Base-by-base conservation (phyloP, 2,888 invertebrate genomes). In the Xestoiulus laeticollis region DNA sequence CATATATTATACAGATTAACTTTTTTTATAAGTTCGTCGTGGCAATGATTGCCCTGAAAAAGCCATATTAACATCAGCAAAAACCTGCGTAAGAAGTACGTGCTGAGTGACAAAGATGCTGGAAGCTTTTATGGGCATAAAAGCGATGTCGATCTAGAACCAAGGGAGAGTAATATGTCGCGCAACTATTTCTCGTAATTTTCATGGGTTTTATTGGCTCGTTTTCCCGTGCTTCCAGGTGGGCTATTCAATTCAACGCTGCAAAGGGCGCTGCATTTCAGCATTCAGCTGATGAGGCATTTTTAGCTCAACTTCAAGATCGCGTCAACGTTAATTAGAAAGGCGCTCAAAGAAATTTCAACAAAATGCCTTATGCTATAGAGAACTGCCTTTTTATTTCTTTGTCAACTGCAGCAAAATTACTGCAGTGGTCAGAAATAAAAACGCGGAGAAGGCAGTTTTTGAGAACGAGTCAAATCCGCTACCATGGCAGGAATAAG, bases 1-100 rank as follows among this genome's bases (percentile, higher is more conserved):
- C 53, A 53, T 53, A 53, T 53, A 53, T 53, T 53, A 53, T 53
- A 53, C 53, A 53, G 53, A 53, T 53, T 53, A 53, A 53, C 53
- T 53, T 53, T 53, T 53, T 53, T 53, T 19, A 16, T 53, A 53
- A 53, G 53, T 53, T 53, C 2, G 53, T 5, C 53, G 19, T n/a
- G 16, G 53, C 53, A 53, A 53, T 53, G 19, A 53, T 53, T 53
- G 53, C 19, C 53, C 53, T 53, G 53, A 19, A n/a, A n/a, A 19
- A 53, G 53, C 53, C 53, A 53, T 53, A 53, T 53, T 53, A 53
- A 53, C 53, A 53, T 53, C 53, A 53, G 53, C 53, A 53, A 53
- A 53, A 53, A 53, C 19, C 53, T 53, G 16, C 53, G 53, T 19
- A 16, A 19, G 53, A n/a, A 53, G 53, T 53, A 53, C 53, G 53